Conservation (phyloP, 2,113 vertebrate genomes). For the Erythrocercus mccallii region DNA sequence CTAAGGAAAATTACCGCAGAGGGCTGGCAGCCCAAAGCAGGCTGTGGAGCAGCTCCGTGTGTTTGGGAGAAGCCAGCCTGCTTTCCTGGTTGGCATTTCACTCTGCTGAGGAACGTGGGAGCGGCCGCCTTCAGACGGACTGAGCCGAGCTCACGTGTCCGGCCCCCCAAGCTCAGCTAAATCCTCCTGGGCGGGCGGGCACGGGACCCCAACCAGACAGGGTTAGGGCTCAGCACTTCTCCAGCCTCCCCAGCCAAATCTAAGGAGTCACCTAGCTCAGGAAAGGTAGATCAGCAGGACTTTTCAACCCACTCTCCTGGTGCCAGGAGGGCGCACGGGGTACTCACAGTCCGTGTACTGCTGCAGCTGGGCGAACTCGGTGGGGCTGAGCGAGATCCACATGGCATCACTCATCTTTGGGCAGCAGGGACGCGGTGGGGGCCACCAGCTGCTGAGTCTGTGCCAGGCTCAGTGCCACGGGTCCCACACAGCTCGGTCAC, state of each 20-base stretch:
- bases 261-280: neutral
- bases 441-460: rapidly evolving
- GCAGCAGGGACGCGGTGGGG: neutral
- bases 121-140: neutral
- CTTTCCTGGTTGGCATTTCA: slow-evolving; percentile 4
- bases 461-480: neutral
- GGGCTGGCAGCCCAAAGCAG: neutral
- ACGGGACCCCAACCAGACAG: rapidly evolving
- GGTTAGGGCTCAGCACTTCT: rapidly evolving
- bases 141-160: neutral
- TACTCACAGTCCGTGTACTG: slow-evolving; percentile 94
- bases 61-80: slow-evolving; percentile 7
- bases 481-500: neutral
- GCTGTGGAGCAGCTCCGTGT: neutral
- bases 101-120: neutral
- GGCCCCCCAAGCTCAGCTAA: neutral
- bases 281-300: neutral
- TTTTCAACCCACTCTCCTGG: neutral
- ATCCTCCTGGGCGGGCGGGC: rapidly evolving
- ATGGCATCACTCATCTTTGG: slow-evolving; percentile 79
- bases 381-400: slow-evolving; percentile 88
- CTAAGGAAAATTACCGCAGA: neutral
- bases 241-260: neutral
- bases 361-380: slow-evolving; percentile 91
- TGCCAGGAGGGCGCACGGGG: rapidly evolving